Evolutionary conservation across 2,113 vertebrate genomes (phyloP).

Genomic region (Poecilia latipinna): DNA sequence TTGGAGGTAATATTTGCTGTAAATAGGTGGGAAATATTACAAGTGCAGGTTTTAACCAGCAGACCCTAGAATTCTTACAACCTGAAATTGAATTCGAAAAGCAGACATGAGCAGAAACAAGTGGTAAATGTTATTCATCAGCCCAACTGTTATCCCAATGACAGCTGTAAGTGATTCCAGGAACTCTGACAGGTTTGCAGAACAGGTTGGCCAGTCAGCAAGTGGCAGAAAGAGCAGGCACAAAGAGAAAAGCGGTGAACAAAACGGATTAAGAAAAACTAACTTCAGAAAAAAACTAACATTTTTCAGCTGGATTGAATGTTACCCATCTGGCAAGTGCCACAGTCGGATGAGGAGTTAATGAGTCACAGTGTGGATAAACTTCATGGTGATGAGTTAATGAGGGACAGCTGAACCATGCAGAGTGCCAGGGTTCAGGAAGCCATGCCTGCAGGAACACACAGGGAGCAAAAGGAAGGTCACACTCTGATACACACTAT

Average conservation of each 20-base stretch:
- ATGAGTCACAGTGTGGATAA: not conserved
- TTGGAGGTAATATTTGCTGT: not conserved
- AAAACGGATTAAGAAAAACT: not conserved
- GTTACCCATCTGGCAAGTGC: not conserved
- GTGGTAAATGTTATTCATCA: not conserved
- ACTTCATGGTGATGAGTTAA: conserved; percentile 3
- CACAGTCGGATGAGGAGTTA: not conserved
- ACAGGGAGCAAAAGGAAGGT: not conserved
- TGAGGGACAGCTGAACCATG: not conserved
- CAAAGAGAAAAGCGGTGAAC: no score
- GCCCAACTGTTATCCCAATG: not conserved
- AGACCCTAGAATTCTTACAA: not conserved
- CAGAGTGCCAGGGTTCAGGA: not conserved
- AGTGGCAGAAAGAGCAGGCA: not conserved
- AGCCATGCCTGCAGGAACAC: not conserved
- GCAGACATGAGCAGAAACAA: not conserved
- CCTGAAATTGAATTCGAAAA: not conserved
- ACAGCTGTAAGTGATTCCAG: not conserved
- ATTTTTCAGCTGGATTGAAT: not conserved
- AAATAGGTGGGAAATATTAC: not conserved
- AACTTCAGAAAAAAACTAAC: not conserved
- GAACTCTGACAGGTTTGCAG: not conserved
- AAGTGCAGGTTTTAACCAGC: not conserved
- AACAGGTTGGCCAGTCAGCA: not conserved
- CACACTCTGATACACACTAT: not conserved